Conservation (phyloP, 2,888 invertebrate species). For the Homarus gammarus region DNA sequence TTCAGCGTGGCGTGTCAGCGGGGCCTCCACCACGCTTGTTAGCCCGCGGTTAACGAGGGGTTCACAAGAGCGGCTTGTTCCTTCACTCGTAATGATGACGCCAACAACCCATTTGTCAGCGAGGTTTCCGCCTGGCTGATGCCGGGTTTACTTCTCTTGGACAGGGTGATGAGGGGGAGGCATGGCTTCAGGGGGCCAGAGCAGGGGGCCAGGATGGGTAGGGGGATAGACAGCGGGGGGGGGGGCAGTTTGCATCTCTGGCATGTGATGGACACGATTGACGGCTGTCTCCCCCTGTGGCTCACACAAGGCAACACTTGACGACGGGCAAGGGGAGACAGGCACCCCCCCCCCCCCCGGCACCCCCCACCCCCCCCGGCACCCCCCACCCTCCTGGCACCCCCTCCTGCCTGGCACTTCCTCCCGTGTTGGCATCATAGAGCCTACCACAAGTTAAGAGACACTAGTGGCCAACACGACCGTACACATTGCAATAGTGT, state of each 20-base stretch:
- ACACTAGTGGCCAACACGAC: no score
- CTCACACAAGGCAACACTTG: no score
- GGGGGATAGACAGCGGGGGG: background rate
- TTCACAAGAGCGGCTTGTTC: conserved; percentile 46
- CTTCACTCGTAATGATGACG: conserved; percentile 49
- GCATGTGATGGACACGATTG: no score
- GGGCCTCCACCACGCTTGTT: conserved; percentile 35
- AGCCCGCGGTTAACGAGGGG: conserved; percentile 40
- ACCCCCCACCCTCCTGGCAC: background rate
- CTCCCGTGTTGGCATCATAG: no score
- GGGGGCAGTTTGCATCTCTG: background rate
- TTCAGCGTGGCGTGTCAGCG: conserved; percentile 1
- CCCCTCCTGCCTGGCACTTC: no score
- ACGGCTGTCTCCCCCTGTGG: no score
- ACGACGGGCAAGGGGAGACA: no score
- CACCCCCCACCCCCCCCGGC: background rate
- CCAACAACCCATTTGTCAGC: conserved; percentile 55
- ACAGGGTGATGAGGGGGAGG: conserved; percentile 1
- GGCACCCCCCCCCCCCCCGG: no score
- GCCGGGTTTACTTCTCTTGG: background rate
- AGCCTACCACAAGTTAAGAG: no score
- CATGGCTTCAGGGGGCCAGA: background rate
- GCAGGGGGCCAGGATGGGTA: background rate
- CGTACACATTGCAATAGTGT: no score
- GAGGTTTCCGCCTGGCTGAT: conserved; percentile 41